Evolutionary conservation across 2,113 vertebrate genomes (phyloP).

Genomic region (Ramphastos sulfuratus): DNA sequence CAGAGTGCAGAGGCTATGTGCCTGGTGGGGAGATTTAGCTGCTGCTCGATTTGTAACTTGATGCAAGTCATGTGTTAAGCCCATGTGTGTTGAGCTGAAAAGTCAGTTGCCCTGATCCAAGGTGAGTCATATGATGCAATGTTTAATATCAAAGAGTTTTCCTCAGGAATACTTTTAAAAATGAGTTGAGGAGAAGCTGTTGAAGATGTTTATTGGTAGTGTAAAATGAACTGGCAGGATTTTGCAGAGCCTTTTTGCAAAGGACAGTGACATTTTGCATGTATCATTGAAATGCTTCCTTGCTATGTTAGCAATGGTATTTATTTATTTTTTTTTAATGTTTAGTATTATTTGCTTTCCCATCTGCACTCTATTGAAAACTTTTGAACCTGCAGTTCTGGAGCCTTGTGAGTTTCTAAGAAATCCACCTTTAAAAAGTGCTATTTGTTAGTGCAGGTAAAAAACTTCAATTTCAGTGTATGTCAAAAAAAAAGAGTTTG

Average conservation of each 20-base stretch:
- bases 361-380: neutral
- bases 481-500: neutral
- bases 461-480: neutral
- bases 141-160: neutral
- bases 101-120: constrained; percentile 17
- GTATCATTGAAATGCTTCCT: neutral
- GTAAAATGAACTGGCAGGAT: neutral
- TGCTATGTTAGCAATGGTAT: neutral
- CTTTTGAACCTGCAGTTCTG: neutral
- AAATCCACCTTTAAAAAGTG: neutral
- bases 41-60: constrained; percentile 17
- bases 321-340: neutral
- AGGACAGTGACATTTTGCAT: neutral
- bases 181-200: neutral
- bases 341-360: neutral
- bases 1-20: neutral
- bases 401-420: neutral
- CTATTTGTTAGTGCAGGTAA: neutral
- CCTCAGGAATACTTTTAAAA: neutral
- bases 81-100: constrained; percentile 32
- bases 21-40: constrained; percentile 43
- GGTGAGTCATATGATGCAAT: constrained; percentile 64
- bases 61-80: constrained; percentile 50
- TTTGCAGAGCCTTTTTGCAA: neutral
- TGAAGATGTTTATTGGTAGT: neutral